Base-by-base conservation (phyloP, 2,797 vertebrate genomes). In the Anguilla megastoma region DNA sequence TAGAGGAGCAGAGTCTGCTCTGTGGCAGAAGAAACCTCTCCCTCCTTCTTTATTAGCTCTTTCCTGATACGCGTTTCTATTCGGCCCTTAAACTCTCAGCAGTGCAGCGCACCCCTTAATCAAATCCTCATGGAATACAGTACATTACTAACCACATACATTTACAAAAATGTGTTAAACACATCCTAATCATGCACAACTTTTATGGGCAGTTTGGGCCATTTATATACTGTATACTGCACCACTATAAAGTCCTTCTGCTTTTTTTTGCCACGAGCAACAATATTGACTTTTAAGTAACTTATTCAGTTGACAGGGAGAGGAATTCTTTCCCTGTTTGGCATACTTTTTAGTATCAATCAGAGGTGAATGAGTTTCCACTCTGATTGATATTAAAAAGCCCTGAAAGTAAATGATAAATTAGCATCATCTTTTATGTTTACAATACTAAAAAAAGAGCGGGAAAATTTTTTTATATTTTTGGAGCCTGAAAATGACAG, bases 401-500 rank as follows among this genome's bases (percentile, higher is more conserved):
- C 45, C 3, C 10, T 21, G 41, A 33, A 71, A 45, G 87, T 3
- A 30, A 58, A 30, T 50, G 36, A 86, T 48, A 74, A 18, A 86
- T 30, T 76, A 48, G 63, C 21, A 50, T 50, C 48, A 41, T 16
- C 24, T 36, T 60, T 6, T 85, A n/a, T 50, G 24, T 52, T 54
- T 27, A 50, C 36, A 41, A 33, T 18, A 10, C 24, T 33, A 80
- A 58, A 27, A 45, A 86, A 24, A 14, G 71, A 86, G 18, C 16
- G 0, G 27, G 52, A 84, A n/a, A n/a, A n/a, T n/a, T n/a, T n/a
- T n/a, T n/a, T 18, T n/a, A 27, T n/a, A 80, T 24, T 24, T 36
- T 56, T 87, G 50, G 45, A 36, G 18, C 27, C 30, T 87, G 85
- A 66, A 63, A 91, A 2, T 90, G 86, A 89, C 36, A 88, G 88